Evolutionary conservation across 2,113 vertebrate genomes (phyloP).

Genomic region (Centropus unirufus): DNA sequence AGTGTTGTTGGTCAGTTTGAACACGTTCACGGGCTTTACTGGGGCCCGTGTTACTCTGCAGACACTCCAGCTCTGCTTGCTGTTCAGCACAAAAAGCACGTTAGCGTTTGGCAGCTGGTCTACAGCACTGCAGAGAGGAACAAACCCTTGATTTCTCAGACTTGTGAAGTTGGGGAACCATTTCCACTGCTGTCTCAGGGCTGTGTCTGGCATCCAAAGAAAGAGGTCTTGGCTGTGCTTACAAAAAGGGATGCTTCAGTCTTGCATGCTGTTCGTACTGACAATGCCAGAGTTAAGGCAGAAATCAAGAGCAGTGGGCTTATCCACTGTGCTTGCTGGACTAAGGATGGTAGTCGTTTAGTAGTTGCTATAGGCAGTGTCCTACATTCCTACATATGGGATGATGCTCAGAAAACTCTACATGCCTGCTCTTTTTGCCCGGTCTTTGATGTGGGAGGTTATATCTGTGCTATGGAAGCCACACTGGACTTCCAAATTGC

Average conservation of each 20-base stretch:
- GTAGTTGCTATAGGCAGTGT: slow-evolving; percentile 87
- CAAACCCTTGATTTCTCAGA: slow-evolving; percentile 87
- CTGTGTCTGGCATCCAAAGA: slow-evolving; percentile 93
- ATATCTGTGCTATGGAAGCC: slow-evolving; percentile 86
- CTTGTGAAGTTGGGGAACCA: slow-evolving; percentile 88
- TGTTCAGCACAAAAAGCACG: slow-evolving; percentile 90
- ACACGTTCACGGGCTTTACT: slow-evolving; percentile 89
- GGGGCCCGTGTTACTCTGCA: slow-evolving; percentile 80
- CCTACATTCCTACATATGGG: slow-evolving; percentile 91
- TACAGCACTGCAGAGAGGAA: slow-evolving; percentile 80
- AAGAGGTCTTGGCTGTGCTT: slow-evolving; percentile 85
- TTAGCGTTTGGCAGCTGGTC: slow-evolving; percentile 90
- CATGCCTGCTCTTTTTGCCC: slow-evolving; percentile 87
- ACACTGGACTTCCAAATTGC: slow-evolving; percentile 85
- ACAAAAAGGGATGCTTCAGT: slow-evolving; percentile 88
- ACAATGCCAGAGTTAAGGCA: slow-evolving; percentile 83
- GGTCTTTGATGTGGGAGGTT: slow-evolving; percentile 88
- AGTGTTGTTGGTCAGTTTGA: slow-evolving; percentile 92
- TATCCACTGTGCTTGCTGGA: slow-evolving; percentile 92
- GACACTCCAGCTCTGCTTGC: slow-evolving; percentile 84
- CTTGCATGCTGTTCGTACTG: slow-evolving; percentile 82
- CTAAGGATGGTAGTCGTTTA: slow-evolving; percentile 87
- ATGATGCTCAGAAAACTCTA: slow-evolving; percentile 85
- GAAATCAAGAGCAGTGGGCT: slow-evolving; percentile 84
- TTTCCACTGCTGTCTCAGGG: slow-evolving; percentile 90